A percentile compares a stretch with the other conserved stretches of the same genome.
phyloP scores from a whole-genome alignment of 2,797 vertebrate species.

The Spinus olivaceus region DNA sequence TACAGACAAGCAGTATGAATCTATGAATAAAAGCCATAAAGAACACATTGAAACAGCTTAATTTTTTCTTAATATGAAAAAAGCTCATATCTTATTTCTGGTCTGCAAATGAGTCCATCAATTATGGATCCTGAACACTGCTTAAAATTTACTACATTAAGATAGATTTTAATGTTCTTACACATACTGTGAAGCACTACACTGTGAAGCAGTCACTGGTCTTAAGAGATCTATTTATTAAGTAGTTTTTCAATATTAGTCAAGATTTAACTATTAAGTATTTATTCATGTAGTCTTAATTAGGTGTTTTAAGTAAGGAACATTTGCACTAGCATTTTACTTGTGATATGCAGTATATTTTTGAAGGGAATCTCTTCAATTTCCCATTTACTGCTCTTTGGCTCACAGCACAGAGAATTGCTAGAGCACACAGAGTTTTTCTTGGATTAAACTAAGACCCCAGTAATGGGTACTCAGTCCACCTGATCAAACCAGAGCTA shows the following conservation, averaged over 20 bases:
- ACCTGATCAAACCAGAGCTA: not conserved
- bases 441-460: not conserved
- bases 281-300: not conserved
- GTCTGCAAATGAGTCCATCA: slow-evolving; percentile 1
- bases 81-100: not conserved
- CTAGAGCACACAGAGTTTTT: not conserved
- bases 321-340: not conserved
- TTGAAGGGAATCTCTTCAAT: not conserved
- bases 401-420: not conserved
- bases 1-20: not conserved
- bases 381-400: not conserved
- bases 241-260: not conserved
- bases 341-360: not conserved
- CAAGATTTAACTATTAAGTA: not conserved
- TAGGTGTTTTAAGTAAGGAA: not conserved
- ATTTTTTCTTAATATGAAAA: not conserved
- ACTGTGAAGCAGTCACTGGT: not conserved
- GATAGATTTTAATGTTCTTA: slow-evolving; percentile 5
- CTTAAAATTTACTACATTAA: slow-evolving; percentile 1
- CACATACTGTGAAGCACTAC: not conserved
- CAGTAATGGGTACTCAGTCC: not conserved
- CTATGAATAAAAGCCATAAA: not conserved
- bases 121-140: not conserved
- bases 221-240: slow-evolving; percentile 24
- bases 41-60: not conserved